Evolutionary conservation across 2,113 vertebrate genomes (phyloP), one percentile per base, ranked within the genome.

Genomic region (Emberiza fucata): DNA sequence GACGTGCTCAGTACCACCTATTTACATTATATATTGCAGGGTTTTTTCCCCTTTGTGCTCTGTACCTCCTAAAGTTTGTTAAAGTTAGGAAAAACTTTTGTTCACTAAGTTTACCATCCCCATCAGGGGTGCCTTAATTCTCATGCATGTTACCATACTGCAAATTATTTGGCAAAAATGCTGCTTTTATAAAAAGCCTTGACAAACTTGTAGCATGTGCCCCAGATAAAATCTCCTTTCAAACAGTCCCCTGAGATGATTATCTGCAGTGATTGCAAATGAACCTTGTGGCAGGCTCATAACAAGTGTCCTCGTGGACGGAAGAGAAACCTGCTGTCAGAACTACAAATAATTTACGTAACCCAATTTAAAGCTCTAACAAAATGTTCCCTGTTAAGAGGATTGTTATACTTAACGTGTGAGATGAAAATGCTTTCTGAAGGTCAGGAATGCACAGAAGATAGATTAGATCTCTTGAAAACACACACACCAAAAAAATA

Each of bases 311-410:
- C 95, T 96, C 64, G 13, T 64, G 94, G 88, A 91, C 31, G 17
- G 84, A 95, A 95, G 66, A 94, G 83, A 96, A 85, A 92, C 90
- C 94, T 93, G 94, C 95, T 94, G 89, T 95, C 88, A 88, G 86
- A 94, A 94, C 66, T 92, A 92, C 92, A 96, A 97, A 97, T 92
- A 97, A 94, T 97, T 97, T 95, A 95, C 39, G 75, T 97, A 97
- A 97, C 96, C 88, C 92, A 95, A 86, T 97, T 94, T 95, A 97
- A 97, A 96, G 94, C 91, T 82, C 85, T 97, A 89, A 97, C 96
- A 97, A 97, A 97, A 97, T 97, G 97, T 97, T 97, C 97, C 76
- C 81, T 53, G 81, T 90, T 97, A 97, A 97, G 95, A 97, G 96
- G 97, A 97, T 97, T 97, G 96, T 90, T 96, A 92, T 95, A 96